Evolutionary conservation across 2,113 vertebrate genomes (phyloP).

Genomic region (Pomatostomus ruficeps): DNA sequence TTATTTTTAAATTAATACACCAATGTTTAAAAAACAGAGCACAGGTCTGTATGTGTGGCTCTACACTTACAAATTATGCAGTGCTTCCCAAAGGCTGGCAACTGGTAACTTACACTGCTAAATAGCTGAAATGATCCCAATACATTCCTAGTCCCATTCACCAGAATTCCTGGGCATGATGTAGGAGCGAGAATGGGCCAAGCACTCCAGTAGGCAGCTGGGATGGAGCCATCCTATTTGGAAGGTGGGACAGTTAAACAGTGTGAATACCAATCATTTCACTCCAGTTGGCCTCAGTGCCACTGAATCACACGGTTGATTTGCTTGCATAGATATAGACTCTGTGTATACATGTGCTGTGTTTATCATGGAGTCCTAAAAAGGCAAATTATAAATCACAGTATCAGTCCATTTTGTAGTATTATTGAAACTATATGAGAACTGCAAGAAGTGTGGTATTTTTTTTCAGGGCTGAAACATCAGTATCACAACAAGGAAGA

Average conservation of each 20-base stretch:
- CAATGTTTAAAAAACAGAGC: neutral
- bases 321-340: neutral
- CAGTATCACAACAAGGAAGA: neutral
- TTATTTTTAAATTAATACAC: neutral
- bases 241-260: neutral
- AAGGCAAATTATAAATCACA: neutral
- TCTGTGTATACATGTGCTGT: neutral
- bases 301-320: neutral
- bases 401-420: neutral
- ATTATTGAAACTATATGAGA: neutral
- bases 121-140: neutral
- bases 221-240: neutral
- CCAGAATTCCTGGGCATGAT: neutral
- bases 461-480: neutral
- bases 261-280: neutral
- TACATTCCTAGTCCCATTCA: neutral
- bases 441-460: neutral
- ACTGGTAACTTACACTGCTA: neutral
- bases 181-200: neutral
- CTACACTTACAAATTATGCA: neutral
- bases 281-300: neutral
- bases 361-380: neutral
- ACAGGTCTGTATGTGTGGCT: neutral
- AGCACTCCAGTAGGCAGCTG: neutral
- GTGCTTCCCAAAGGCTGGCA: neutral